Conservation (phyloP, 1,140 invertebrate genomes). For the Drosophila leontia region DNA sequence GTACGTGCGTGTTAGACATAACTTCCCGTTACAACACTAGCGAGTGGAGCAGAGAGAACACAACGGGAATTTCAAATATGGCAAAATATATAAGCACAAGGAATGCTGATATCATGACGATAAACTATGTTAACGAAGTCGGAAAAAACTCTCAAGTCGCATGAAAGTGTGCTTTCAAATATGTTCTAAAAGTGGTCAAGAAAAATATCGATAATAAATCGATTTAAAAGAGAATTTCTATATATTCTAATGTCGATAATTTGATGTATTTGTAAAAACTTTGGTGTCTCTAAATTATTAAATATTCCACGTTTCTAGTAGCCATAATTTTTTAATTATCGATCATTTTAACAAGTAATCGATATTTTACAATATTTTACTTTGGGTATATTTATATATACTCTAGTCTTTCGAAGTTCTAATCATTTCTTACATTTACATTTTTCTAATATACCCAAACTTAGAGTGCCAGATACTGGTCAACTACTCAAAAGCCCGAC, state of each 20-base stretch:
- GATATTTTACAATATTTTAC: background rate
- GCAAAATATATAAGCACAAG: conserved; percentile 52
- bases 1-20: conserved; percentile 77
- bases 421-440: background rate
- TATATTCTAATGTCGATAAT: background rate
- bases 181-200: background rate
- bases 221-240: background rate
- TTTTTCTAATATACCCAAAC: conserved; percentile 19
- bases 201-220: background rate
- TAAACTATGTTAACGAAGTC: background rate
- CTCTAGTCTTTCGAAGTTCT: background rate
- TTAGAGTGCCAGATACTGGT: background rate
- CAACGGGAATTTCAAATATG: conserved; percentile 74
- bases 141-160: conserved; percentile 13
- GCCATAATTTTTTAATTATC: background rate
- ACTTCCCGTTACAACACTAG: conserved; percentile 64
- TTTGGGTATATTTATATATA: background rate
- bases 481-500: conserved; percentile 35
- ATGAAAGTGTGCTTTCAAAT: background rate
- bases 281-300: no score
- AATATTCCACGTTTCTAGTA: no score
- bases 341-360: background rate
- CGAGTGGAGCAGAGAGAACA: conserved; percentile 39
- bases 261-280: no score
- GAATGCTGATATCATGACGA: conserved; percentile 18